phyloP scores from a whole-genome alignment of 2,113 vertebrate genomes.

The Heterocephalus glaber region DNA sequence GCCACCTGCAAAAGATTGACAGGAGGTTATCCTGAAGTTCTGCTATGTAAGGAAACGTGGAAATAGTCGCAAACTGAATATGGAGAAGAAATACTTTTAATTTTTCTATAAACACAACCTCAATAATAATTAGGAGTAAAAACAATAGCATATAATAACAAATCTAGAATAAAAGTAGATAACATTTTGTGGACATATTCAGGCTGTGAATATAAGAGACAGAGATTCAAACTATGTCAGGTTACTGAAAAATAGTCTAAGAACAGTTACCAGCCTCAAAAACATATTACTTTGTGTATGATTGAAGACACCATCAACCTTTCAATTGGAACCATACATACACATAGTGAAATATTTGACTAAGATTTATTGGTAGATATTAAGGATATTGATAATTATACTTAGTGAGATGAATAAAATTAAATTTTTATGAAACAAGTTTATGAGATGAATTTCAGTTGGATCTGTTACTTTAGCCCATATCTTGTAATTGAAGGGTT shows the following conservation, averaged over 20 bases:
- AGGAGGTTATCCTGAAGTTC: background rate
- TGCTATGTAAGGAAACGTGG: background rate
- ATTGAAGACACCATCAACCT: background rate
- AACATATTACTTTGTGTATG: background rate
- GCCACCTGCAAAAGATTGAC: background rate
- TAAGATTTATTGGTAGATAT: background rate
- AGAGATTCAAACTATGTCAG: background rate
- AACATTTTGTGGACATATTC: background rate
- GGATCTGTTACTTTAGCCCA: background rate
- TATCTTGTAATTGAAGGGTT: background rate
- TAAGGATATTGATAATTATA: background rate
- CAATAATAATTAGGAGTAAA: background rate
- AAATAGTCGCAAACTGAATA: background rate
- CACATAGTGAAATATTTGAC: background rate
- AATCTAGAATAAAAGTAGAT: background rate
- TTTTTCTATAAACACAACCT: background rate
- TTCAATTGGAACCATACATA: background rate
- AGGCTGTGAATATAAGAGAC: background rate
- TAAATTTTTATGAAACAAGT: background rate
- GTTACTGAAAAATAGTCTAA: background rate
- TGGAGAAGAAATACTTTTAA: background rate
- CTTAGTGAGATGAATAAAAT: background rate
- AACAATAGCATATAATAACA: background rate
- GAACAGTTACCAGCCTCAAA: background rate
- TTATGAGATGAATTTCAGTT: background rate